Evolutionary conservation across 2,888 invertebrate genomes (phyloP), one percentile per base, ranked within the genome.

Genomic region (Drosophila suboccidentalis): DNA sequence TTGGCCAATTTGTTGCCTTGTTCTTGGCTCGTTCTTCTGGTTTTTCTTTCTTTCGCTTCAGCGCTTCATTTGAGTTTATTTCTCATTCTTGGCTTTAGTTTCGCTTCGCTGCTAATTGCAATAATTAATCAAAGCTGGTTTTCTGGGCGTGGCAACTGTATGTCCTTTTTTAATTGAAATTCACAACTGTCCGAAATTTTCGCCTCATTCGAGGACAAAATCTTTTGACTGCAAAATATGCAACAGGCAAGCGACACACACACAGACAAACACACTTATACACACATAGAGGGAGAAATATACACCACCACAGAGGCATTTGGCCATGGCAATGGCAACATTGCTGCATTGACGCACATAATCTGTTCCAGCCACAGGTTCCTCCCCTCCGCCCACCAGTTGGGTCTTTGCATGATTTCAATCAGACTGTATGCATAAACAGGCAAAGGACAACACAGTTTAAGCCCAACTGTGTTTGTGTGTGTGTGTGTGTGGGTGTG

Each of bases 381-480:
- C 39, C 39, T 47, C 5, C 22, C 22, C n/a, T 39, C 19, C 22
- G n/a, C 15, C 8, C 22, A 8, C 10, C 9, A 6, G 15, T 11
- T 13, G 10, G 36, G 29, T 60, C n/a, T 68, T 60, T 71, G 67
- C 46, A 29, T 68, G 64, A 80, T 80, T 83, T 82, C 86, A 83
- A 86, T 83, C 83, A 66, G 70, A 82, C 64, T 68, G 71, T 71
- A 63, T 80, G 76, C 87, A 86, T 72, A 86, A 83, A 86, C 67
- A 69, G 71, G 44, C 44, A 57, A 74, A 74, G 65, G 63, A 73
- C 62, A 53, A 60, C 69, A 57, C 58, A 19, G 19, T 53, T 51
- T 36, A 55, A 50, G 44, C 46, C 39, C 36, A 38, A 6, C 2
- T 32, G 39, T 39, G 8, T 49, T 26, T 22, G 46, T 22, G 3